phyloP scores from a whole-genome alignment of 2,113 vertebrate genomes.

The Mellivora capensis region DNA sequence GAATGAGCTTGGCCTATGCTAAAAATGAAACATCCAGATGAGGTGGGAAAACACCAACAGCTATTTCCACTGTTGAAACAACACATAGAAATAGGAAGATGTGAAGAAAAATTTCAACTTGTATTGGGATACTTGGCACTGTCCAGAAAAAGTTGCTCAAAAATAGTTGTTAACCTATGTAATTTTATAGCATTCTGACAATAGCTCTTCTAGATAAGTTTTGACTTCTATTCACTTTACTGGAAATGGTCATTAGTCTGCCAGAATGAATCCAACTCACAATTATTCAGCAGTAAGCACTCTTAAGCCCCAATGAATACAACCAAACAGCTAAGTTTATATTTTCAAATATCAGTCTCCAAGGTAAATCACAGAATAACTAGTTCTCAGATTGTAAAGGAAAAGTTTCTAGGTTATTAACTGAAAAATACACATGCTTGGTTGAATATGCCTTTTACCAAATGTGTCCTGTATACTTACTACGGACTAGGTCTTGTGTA shows the following conservation, averaged over 20 bases:
- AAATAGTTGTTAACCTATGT: not conserved
- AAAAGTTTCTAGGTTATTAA: slow-evolving; percentile 36
- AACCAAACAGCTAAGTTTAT: not conserved
- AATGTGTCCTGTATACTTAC: not conserved
- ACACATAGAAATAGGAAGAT: not conserved
- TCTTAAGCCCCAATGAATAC: not conserved
- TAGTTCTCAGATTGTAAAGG: not conserved
- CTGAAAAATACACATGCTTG: not conserved
- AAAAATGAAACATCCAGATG: slow-evolving; percentile 1
- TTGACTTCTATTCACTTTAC: not conserved
- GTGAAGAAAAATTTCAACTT: not conserved
- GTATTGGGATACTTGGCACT: not conserved
- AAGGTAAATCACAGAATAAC: not conserved
- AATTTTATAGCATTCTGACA: slow-evolving; percentile 22
- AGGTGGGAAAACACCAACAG: not conserved
- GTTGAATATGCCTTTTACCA: not conserved
- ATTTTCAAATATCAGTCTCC: slow-evolving; percentile 29
- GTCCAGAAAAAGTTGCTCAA: not conserved
- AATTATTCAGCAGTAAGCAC: not conserved
- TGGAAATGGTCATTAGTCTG: slow-evolving; percentile 17
- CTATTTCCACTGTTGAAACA: not conserved
- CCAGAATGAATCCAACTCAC: slow-evolving; percentile 40
- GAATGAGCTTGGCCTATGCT: not conserved
- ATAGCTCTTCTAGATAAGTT: not conserved
- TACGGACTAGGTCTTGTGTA: not conserved